Percentiles rank a stretch among this genome's conserved stretches.
phyloP scores from a whole-genome alignment of 2,797 vertebrate genomes.

The Hippopotamyrus pictus region DNA sequence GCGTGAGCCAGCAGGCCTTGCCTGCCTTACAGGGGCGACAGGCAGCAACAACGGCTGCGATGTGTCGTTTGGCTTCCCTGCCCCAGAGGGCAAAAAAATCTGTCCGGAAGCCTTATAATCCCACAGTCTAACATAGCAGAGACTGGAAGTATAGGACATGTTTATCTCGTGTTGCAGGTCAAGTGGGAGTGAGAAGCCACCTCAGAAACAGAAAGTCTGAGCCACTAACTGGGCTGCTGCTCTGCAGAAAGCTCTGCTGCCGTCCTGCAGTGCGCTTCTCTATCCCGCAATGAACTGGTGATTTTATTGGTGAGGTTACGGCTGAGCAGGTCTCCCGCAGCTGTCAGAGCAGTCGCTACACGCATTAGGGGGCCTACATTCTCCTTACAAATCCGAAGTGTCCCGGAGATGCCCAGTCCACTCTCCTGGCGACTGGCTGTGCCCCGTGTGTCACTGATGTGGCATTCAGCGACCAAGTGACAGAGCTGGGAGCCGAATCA shows the following conservation, averaged over 20 bases:
- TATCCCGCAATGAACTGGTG: background rate
- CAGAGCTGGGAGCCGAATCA: background rate
- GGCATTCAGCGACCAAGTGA: background rate
- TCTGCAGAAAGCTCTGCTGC: background rate
- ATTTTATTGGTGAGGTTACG: background rate
- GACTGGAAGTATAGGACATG: background rate
- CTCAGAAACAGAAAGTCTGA: background rate
- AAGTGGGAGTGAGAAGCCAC: background rate
- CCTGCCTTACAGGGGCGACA: background rate
- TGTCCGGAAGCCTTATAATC: background rate
- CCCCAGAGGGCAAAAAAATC: background rate
- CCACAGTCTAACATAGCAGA: background rate
- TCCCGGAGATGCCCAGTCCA: background rate
- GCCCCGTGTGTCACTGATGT: background rate
- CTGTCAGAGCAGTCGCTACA: background rate
- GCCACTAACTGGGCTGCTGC: background rate
- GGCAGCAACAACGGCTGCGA: background rate
- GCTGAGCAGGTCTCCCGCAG: background rate
- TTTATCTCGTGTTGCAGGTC: background rate
- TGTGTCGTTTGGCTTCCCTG: background rate
- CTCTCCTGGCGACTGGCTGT: background rate
- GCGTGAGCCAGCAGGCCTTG: background rate
- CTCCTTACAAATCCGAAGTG: background rate
- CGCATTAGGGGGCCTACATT: background rate
- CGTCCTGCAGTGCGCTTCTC: background rate